Base-by-base conservation (phyloP, 2,888 invertebrate species). In the Agriotes lineatus region DNA sequence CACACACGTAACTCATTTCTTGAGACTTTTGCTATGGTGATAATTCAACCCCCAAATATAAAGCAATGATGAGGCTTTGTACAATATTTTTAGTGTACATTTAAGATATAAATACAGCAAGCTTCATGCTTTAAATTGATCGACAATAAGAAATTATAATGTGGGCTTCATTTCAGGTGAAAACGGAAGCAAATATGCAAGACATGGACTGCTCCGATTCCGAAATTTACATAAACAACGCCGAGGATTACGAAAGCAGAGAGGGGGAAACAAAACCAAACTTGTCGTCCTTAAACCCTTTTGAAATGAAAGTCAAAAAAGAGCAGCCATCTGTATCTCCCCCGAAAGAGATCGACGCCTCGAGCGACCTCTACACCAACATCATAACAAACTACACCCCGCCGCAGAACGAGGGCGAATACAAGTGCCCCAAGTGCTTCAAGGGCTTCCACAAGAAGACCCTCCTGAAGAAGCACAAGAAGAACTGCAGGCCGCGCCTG, bases 401-500 rank as follows among this genome's bases (percentile, higher is more conserved):
- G 2, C 80, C 82, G 0, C 82, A 82, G n/a, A 85, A 86, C 57
- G 85, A 84, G 37, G 85, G 84, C 1, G 80, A 85, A 3, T 87
- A 85, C 75, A 86, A 86, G 60, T 88, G 88, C 63, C 85, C 85
- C 1, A 88, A 88, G 73, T 88, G 88, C 72, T 84, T 85, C 42
- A 88, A 88, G 76, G 84, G 85, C 4, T 89, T 89, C 77, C 86
- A 87, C 69, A 88, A 88, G 72, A 84, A 86, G 48, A 85, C 87
- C 59, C 77, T 88, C 14, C 76, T 88, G 18, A 86, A 87, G 65
- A 88, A 88, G 76, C 89, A 89, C 76, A 86, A 87, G 81, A 88
- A 88, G 72, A 88, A 88, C 69, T 89, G 89, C 75, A 78, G 82
- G 22, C 83, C 81, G 1, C 80, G 79, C 19, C 74, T 82, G 37